Conservation (phyloP, 1,140 invertebrate genomes). For the Lycorma delicatula region DNA sequence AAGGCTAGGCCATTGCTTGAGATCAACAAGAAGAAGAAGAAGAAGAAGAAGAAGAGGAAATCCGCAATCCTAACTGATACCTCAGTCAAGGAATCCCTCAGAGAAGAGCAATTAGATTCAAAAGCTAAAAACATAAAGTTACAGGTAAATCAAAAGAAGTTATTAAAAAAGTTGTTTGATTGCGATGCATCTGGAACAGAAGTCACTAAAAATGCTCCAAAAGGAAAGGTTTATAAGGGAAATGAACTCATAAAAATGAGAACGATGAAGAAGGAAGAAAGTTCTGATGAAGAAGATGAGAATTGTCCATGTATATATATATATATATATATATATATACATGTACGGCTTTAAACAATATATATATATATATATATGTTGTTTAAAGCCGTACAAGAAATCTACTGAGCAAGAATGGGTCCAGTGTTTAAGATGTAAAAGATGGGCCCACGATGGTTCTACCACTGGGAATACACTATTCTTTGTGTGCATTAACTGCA, state of each 20-base stretch:
- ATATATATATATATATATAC: too few species aligned
- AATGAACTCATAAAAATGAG: background rate
- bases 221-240: background rate
- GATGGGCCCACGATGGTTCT: background rate
- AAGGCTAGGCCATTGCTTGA: slow-evolving; percentile 6
- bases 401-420: background rate
- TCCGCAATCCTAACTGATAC: slow-evolving; percentile 15
- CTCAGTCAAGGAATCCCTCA: slow-evolving; percentile 7
- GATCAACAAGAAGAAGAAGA: background rate
- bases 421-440: slow-evolving; percentile 1
- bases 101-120: slow-evolving; percentile 12
- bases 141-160: slow-evolving; percentile 2
- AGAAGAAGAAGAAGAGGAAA: slow-evolving; percentile 6
- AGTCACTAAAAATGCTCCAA: background rate
- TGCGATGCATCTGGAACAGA: background rate
- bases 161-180: background rate
- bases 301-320: background rate
- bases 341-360: too few species aligned
- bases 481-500: background rate
- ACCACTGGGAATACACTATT: background rate
- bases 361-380: too few species aligned
- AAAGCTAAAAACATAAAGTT: slow-evolving; percentile 11
- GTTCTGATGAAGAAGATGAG: slow-evolving; percentile 3
- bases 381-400: background rate
- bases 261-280: background rate